Evolutionary conservation across 2,888 invertebrate genomes (phyloP).

Genomic region (Proisotoma minuta): DNA sequence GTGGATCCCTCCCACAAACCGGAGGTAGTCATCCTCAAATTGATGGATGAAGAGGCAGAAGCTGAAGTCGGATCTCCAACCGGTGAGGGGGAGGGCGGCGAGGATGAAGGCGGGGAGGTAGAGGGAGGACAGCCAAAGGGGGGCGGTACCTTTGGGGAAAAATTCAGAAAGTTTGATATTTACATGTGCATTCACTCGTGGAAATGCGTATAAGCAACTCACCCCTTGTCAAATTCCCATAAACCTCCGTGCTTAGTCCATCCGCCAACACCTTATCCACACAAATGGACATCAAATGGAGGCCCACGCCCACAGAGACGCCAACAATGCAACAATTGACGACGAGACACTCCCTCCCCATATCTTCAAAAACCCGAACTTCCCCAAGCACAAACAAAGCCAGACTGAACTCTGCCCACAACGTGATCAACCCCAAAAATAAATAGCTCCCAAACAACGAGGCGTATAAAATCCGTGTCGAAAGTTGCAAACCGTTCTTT

Average conservation of each 20-base stretch:
- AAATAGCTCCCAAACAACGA: slow-evolving; percentile 41
- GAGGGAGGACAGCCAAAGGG: slow-evolving; percentile 43
- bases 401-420: slow-evolving; percentile 38
- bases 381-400: slow-evolving; percentile 41
- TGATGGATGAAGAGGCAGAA: slow-evolving; percentile 46
- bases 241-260: slow-evolving; percentile 35
- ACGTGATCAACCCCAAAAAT: slow-evolving; percentile 39
- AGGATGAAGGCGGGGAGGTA: slow-evolving; percentile 41
- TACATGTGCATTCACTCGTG: no score
- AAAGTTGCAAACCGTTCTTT: slow-evolving; percentile 38
- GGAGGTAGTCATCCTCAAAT: slow-evolving; percentile 44
- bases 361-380: slow-evolving; percentile 41
- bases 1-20: slow-evolving; percentile 42
- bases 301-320: slow-evolving; percentile 34
- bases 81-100: slow-evolving; percentile 40
- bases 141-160: slow-evolving; percentile 43
- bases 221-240: slow-evolving; percentile 36
- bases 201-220: slow-evolving; percentile 1
- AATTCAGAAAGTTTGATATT: no score
- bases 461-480: slow-evolving; percentile 36
- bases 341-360: slow-evolving; percentile 41
- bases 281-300: slow-evolving; percentile 42
- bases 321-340: slow-evolving; percentile 41
- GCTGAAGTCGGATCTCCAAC: slow-evolving; percentile 44
- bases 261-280: slow-evolving; percentile 42